Evolutionary conservation across 2,797 vertebrate species (phyloP).

Genomic region (Menidia menidia): DNA sequence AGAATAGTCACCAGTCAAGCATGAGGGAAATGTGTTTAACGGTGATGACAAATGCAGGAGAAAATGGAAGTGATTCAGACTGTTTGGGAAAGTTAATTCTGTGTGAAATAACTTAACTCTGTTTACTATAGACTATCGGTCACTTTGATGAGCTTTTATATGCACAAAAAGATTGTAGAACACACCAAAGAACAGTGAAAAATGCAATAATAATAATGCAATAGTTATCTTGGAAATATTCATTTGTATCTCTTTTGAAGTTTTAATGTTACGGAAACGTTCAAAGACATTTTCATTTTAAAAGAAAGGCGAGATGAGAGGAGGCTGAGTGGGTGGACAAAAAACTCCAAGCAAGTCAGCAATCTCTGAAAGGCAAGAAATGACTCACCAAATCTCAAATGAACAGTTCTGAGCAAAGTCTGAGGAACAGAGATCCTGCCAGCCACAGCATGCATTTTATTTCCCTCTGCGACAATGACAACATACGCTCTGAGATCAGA

Average conservation of each 20-base stretch:
- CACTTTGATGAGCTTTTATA: conserved; percentile 2
- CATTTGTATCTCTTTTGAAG: neutral
- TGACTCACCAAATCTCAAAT: conserved; percentile 58
- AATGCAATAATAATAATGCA: neutral
- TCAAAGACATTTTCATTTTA: neutral
- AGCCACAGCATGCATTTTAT: conserved; percentile 62
- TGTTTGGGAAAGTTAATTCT: neutral
- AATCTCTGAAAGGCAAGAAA: conserved; percentile 35
- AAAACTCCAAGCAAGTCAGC: conserved; percentile 15
- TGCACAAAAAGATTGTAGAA: neutral
- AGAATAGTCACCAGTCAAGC: neutral
- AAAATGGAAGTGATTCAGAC: neutral
- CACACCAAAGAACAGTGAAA: neutral
- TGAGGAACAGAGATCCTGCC: conserved; percentile 65
- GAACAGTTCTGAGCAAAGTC: conserved; percentile 27
- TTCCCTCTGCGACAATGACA: conserved; percentile 56
- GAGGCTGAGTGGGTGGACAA: conserved; percentile 29
- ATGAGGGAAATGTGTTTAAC: neutral
- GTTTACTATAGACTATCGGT: neutral
- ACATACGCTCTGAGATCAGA: conserved; percentile 38
- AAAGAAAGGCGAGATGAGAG: neutral
- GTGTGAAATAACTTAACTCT: neutral
- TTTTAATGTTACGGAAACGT: neutral
- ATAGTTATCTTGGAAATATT: no score
- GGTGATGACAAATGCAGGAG: neutral